Evolutionary conservation across 2,797 vertebrate species (phyloP), one percentile per base, ranked within the genome.

Genomic region (Spinus pinus): DNA sequence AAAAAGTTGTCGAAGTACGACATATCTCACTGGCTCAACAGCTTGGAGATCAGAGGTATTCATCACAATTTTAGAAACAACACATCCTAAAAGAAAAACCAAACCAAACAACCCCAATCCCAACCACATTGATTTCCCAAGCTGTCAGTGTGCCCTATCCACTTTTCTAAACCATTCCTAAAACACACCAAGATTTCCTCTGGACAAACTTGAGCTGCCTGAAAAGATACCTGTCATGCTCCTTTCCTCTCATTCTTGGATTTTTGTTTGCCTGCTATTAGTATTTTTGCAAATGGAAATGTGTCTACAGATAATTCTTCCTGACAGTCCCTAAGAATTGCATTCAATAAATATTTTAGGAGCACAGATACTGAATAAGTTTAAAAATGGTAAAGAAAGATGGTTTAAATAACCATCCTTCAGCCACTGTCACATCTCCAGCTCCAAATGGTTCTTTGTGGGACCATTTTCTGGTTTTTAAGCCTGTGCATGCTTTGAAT

Each of bases 101-200:
- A 47, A 67, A 67, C 2, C 7, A 47, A 72, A 37, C 3, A 25
- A 31, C 0, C 2, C 25, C 1, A 0, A 13, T 15, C 17, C 5
- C 13, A 2, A 8, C 11, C 22, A 20, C 3, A 9, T 23, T 8
- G 30, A n/a, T 47, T 50, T 57, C 37, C 14, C 44, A 41, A 0
- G 3, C 30, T 17, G 10, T 4, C 2, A 46, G 4, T 5, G 3
- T n/a, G 13, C 27, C 41, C 27, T 42, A 25, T 6, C 5, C 27
- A 17, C 12, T 39, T 51, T 37, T 70, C 62, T 27, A 46, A 12
- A 42, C 0, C 1, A 4, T 54, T 70, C 35, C 37, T 35, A 54
- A 54, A 88, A 50, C 8, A 54, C 11, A 44, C 0, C 3, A 54
- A 71, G 8, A 75, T 35, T 3, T 28, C 10, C 24, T 46, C 33